Conservation (phyloP, 2,888 invertebrate species). For the Nomada flava region DNA sequence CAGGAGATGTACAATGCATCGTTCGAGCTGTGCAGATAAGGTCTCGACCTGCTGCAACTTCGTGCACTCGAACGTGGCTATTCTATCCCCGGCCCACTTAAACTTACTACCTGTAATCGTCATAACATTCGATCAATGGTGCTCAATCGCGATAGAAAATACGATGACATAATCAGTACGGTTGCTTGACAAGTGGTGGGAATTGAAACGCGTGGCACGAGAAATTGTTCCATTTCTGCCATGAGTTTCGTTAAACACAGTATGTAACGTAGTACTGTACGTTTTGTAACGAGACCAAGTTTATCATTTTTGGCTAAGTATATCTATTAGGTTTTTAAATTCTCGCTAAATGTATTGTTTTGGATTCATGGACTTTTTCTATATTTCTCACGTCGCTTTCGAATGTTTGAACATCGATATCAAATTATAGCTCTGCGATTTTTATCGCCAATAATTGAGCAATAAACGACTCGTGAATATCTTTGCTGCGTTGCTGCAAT, state of each 20-base stretch:
- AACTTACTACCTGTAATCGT: slow-evolving; percentile 65
- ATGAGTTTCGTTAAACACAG: background rate
- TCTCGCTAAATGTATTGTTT: too few species aligned
- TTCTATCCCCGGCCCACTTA: slow-evolving; percentile 62
- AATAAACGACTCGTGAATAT: too few species aligned
- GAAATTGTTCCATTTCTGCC: background rate
- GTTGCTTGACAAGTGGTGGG: slow-evolving; percentile 12
- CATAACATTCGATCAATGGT: slow-evolving; percentile 44
- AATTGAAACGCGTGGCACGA: slow-evolving; percentile 15
- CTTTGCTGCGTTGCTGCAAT: too few species aligned
- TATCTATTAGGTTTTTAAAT: too few species aligned
- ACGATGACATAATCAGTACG: slow-evolving; percentile 27
- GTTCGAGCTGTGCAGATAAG: slow-evolving; percentile 64
- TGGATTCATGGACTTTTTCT: too few species aligned
- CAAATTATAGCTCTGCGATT: too few species aligned
- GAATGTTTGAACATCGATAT: too few species aligned
- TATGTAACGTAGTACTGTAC: too few species aligned
- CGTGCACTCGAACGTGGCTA: slow-evolving; percentile 73
- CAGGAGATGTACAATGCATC: slow-evolving; percentile 55
- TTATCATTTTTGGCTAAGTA: too few species aligned
- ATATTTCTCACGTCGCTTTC: too few species aligned
- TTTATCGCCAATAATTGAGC: too few species aligned
- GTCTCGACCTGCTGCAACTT: slow-evolving; percentile 76
- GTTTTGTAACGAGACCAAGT: too few species aligned
- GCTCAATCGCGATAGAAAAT: slow-evolving; percentile 35